These are phyloP conservation scores for Marronus borbonicus DNA, from an alignment of 2,888 invertebrate species.

Conservation along the genomic window DNA sequence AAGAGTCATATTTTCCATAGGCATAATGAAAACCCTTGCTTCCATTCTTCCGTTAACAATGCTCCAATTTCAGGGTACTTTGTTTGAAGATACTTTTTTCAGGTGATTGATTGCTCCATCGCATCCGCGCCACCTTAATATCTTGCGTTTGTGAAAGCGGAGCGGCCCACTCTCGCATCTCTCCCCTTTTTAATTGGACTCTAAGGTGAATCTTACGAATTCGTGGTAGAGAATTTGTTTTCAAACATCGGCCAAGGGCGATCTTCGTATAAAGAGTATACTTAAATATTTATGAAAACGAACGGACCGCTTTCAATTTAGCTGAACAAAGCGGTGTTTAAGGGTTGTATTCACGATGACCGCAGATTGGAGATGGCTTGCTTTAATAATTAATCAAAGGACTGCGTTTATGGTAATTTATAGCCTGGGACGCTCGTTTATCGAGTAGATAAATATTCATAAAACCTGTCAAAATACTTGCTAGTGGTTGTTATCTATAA, in stretches of 20 bases:
- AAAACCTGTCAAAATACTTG: too few relatives aligned
- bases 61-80: slow-evolving; percentile 36
- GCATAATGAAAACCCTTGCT: slow-evolving; percentile 43
- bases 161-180: neutral
- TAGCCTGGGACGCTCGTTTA: neutral
- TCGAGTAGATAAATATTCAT: neutral
- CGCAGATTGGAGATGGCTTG: slow-evolving; percentile 42
- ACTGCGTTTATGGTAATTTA: neutral
- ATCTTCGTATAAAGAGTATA: slow-evolving; percentile 6
- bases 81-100: slow-evolving; percentile 43
- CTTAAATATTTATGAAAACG: slow-evolving; percentile 44
- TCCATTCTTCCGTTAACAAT: slow-evolving; percentile 33
- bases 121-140: slow-evolving; percentile 31
- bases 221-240: neutral
- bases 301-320: slow-evolving; percentile 29
- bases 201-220: slow-evolving; percentile 22
- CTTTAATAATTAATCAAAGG: slow-evolving; percentile 45
- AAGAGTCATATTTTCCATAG: slow-evolving; percentile 9
- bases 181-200: slow-evolving; percentile 35
- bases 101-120: slow-evolving; percentile 44
- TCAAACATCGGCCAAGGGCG: slow-evolving; percentile 1
- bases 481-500: too few relatives aligned
- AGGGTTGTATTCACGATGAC: slow-evolving; percentile 37
- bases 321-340: slow-evolving; percentile 40
- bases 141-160: neutral